Evolutionary conservation across 1,140 invertebrate genomes (phyloP).

Genomic region (Cardiocondyla obscurior): DNA sequence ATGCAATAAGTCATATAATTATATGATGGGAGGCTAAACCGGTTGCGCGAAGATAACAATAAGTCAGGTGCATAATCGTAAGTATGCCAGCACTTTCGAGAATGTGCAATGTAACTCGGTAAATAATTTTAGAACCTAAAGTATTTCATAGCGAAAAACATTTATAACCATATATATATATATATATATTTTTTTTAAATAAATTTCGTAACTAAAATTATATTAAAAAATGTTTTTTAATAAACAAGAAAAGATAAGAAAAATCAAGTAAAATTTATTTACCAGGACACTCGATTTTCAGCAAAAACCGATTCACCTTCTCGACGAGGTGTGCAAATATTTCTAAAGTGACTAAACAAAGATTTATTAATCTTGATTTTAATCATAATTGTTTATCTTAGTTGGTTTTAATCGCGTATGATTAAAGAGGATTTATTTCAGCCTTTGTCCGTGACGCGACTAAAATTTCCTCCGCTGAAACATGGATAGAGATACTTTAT

Average conservation of each 20-base stretch:
- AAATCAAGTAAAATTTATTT: constrained; percentile 36
- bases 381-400: constrained; percentile 27
- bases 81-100: constrained; percentile 10
- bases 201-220: too few species aligned
- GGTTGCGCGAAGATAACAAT: constrained; percentile 33
- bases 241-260: constrained; percentile 24
- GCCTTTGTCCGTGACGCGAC: constrained; percentile 18
- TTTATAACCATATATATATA: too few species aligned
- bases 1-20: constrained; percentile 36
- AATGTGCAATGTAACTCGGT: background rate
- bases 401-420: constrained; percentile 13
- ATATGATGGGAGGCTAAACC: constrained; percentile 16
- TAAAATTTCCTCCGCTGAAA: constrained; percentile 21
- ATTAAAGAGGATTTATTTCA: constrained; percentile 40
- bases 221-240: too few species aligned
- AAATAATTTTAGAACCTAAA: constrained; percentile 47
- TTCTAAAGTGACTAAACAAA: background rate
- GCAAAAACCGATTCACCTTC: constrained; percentile 35
- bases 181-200: too few species aligned
- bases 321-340: constrained; percentile 44
- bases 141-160: too few species aligned
- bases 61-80: constrained; percentile 1
- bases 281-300: constrained; percentile 43
- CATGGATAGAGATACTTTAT: constrained; percentile 22
- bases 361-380: background rate